Evolutionary conservation across 2,113 vertebrate species (phyloP).

Genomic region (Potamarius usumacintae): DNA sequence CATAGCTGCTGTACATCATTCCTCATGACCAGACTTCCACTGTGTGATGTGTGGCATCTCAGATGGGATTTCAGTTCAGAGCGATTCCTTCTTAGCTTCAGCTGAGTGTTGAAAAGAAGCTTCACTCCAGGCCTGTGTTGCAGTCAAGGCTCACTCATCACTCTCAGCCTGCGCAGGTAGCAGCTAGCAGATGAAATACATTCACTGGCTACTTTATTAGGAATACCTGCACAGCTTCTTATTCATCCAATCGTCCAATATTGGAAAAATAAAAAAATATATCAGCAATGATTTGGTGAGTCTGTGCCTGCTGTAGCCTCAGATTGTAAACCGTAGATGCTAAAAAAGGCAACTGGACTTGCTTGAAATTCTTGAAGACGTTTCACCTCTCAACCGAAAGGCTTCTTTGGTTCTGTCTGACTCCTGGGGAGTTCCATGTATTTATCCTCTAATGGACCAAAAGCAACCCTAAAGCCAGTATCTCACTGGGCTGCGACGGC

Average conservation of each 20-base stretch:
- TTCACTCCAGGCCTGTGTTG: conserved; percentile 12
- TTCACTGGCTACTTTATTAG: background rate
- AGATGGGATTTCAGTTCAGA: conserved; percentile 22
- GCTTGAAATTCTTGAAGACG: no score
- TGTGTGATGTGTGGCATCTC: conserved; percentile 4
- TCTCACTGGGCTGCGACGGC: no score
- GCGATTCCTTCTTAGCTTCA: conserved; percentile 31
- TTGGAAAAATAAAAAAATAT: background rate
- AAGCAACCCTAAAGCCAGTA: no score
- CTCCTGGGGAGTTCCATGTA: no score
- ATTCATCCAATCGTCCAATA: background rate
- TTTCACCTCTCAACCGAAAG: no score
- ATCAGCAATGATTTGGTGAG: background rate
- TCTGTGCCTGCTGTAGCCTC: background rate
- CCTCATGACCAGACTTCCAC: conserved; percentile 11
- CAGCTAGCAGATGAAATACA: background rate
- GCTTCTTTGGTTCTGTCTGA: no score
- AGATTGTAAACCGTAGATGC: background rate
- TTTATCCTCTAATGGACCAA: no score
- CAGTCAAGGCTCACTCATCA: conserved; percentile 47
- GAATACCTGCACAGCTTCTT: background rate
- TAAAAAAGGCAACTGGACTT: no score
- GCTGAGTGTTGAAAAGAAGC: conserved; percentile 43
- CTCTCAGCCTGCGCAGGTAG: conserved; percentile 18
- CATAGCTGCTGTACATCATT: background rate